Percentiles rank a stretch among this genome's conserved stretches.
Conservation (phyloP, 2,888 invertebrate genomes). For the Chrysotoxum bicinctum region DNA sequence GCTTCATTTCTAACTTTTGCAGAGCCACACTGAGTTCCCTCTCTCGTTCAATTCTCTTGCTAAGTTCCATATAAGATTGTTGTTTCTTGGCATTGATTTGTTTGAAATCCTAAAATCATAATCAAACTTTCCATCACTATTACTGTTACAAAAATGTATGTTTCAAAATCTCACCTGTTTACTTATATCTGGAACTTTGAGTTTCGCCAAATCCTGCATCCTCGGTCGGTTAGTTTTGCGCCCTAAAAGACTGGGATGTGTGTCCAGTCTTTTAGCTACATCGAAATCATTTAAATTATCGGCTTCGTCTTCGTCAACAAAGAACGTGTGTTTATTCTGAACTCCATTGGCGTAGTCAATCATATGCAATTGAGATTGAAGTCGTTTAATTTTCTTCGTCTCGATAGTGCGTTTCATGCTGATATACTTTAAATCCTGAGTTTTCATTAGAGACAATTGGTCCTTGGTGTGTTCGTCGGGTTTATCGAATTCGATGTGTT, state of each 20-base stretch:
- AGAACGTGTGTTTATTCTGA: slow-evolving; percentile 90
- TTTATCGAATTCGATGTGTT: slow-evolving; percentile 87
- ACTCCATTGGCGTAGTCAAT: slow-evolving; percentile 87
- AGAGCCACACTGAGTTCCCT: slow-evolving; percentile 89
- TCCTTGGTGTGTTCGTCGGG: slow-evolving; percentile 90
- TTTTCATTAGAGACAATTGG: slow-evolving; percentile 93
- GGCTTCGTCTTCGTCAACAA: slow-evolving; percentile 87
- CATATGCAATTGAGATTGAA: slow-evolving; percentile 91
- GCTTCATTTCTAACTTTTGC: slow-evolving; percentile 89
- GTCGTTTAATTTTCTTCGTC: slow-evolving; percentile 85
- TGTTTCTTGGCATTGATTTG: slow-evolving; percentile 81
- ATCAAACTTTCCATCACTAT: background rate
- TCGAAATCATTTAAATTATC: slow-evolving; percentile 84
- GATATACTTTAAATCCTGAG: slow-evolving; percentile 95
- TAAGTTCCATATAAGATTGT: slow-evolving; percentile 88
- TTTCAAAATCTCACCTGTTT: slow-evolving; percentile 80
- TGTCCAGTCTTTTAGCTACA: slow-evolving; percentile 87
- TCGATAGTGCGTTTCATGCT: slow-evolving; percentile 93
- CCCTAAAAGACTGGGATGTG: slow-evolving; percentile 87
- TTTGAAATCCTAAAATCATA: slow-evolving; percentile 74
- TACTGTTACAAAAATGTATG: too few relatives aligned
- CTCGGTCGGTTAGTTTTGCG: slow-evolving; percentile 88
- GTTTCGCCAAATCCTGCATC: slow-evolving; percentile 84
- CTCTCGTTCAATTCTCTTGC: slow-evolving; percentile 89
- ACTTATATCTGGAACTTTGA: slow-evolving; percentile 84